These are phyloP conservation scores for Stramonita haemastoma DNA, from an alignment of 2,888 invertebrate genomes.

Conservation along the genomic window DNA sequence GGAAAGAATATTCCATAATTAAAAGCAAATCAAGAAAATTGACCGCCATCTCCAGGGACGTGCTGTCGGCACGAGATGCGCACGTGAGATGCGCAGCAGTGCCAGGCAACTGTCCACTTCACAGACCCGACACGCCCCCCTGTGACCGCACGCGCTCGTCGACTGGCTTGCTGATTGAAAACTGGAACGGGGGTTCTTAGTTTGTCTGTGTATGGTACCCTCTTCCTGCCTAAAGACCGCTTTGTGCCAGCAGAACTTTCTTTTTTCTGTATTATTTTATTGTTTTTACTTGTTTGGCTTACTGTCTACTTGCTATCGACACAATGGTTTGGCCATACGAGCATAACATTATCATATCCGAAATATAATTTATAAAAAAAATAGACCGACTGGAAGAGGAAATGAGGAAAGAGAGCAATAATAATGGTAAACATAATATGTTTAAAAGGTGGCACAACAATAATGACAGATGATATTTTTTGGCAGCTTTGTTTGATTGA, in stretches of 20 bases:
- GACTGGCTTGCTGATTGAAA: conserved; percentile 19
- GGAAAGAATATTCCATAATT: conserved; percentile 49
- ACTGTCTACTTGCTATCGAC: too few species aligned
- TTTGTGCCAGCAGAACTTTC: not conserved
- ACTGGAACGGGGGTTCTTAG: not conserved
- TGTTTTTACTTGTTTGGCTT: not conserved
- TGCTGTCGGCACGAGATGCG: conserved; percentile 34
- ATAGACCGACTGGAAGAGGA: too few species aligned
- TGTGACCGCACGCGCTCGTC: conserved; percentile 18
- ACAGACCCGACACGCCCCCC: conserved; percentile 16
- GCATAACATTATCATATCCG: too few species aligned
- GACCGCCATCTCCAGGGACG: conserved; percentile 40
- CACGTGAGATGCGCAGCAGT: conserved; percentile 14
- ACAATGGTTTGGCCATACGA: too few species aligned
- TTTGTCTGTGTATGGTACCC: not conserved
- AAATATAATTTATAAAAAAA: too few species aligned
- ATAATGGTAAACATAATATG: too few species aligned
- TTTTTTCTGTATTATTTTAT: too few species aligned
- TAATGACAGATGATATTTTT: too few species aligned
- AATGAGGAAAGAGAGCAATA: too few species aligned
- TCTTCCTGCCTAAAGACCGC: not conserved
- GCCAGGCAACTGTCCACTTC: conserved; percentile 41
- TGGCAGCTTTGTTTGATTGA: too few species aligned
- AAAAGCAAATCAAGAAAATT: conserved; percentile 50
- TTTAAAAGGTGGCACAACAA: too few species aligned